Base-by-base conservation (phyloP, 2,113 vertebrate species). In the Coptodon bakossiorum region DNA sequence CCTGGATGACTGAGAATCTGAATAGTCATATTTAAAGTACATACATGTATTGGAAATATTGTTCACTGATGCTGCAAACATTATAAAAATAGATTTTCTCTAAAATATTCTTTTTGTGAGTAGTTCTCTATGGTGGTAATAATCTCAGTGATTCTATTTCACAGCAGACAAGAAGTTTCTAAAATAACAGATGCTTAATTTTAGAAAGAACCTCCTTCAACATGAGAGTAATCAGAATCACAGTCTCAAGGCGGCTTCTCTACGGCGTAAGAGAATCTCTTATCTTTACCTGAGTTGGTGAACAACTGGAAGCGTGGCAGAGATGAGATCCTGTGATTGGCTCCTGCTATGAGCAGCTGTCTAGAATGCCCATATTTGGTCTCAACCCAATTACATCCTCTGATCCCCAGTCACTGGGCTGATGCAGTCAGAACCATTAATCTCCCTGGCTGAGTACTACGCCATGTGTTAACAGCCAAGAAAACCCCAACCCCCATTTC, bases 341-440 rank as follows among this genome's bases (percentile, higher is more conserved):
- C 95, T 95, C 96, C 96, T 89, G 95, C 96, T 96, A 96, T 95
- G 96, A 96, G 92, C 96, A 96, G 93, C 95, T 96, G 96, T 96
- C 95, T 91, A 91, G 80, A 91, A 94, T 96, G 93, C 88, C 93
- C 95, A 94, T 95, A 95, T 95, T 94, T 96, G 96, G 92, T 92
- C 93, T 89, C 93, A 93, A 94, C 93, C 95, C 96, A 97, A 96
- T 97, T 96, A 96, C 94, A 95, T 96, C 93, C 92, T 93, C 94
- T 94, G 93, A 95, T 96, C 95, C 94, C 94, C 90, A 94, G 95
- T 95, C 91, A 93, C 92, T 93, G 93, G 86, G 83, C 93, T 94
- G 95, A 92, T 94, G 93, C 95, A 96, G 96, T 96, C 96, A 96
- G 93, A 95, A 93, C 92, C 95, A 97, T 97, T 96, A 96, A 97